Percentiles rank a stretch among this genome's conserved stretches.
phyloP scores from a whole-genome alignment of 2,888 invertebrate species.

The Dromius quadrimaculatus region DNA sequence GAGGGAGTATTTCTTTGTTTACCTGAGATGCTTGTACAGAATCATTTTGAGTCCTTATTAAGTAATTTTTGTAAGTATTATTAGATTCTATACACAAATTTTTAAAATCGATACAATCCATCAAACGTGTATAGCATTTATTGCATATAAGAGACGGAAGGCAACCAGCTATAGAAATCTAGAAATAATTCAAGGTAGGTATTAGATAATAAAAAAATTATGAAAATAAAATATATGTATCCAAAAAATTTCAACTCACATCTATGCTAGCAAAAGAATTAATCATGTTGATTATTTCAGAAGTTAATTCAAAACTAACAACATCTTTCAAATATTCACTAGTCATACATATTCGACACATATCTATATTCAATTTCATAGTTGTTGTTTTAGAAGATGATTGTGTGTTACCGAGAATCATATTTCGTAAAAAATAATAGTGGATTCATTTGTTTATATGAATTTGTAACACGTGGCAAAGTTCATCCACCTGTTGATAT shows the following conservation, averaged over 20 bases:
- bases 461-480: slow-evolving; percentile 50
- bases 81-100: slow-evolving; percentile 44
- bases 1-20: slow-evolving; percentile 31
- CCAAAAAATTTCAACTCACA: slow-evolving; percentile 27
- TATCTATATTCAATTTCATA: slow-evolving; percentile 37
- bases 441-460: slow-evolving; percentile 27
- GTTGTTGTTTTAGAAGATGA: not conserved
- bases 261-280: slow-evolving; percentile 37
- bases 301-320: slow-evolving; percentile 44
- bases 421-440: slow-evolving; percentile 19
- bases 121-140: slow-evolving; percentile 37
- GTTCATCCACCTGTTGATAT: slow-evolving; percentile 50
- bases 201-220: slow-evolving; percentile 1
- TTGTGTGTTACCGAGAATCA: slow-evolving; percentile 36
- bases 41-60: slow-evolving; percentile 22
- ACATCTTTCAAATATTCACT: slow-evolving; percentile 46
- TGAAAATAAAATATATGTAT: too few relatives aligned
- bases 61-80: slow-evolving; percentile 31
- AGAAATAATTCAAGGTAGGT: slow-evolving; percentile 15
- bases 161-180: slow-evolving; percentile 26
- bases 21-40: not conserved
- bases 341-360: slow-evolving; percentile 50
- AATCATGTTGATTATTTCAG: slow-evolving; percentile 43
- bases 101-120: slow-evolving; percentile 38
- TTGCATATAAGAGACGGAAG: slow-evolving; percentile 44